phyloP scores from a whole-genome alignment of 2,888 invertebrate species.

The Epinotia brunnichana region DNA sequence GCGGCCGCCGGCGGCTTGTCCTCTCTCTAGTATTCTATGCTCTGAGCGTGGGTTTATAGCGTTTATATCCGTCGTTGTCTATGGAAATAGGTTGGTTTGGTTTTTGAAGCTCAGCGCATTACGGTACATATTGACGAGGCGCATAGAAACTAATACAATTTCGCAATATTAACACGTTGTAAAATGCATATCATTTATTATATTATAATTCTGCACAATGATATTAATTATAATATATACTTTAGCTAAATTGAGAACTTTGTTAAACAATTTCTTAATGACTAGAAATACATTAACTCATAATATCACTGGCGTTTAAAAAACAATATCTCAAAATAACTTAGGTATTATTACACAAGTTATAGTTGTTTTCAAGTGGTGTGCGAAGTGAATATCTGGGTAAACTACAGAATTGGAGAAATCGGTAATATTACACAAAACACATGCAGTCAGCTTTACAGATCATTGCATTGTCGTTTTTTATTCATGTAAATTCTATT shows the following conservation, averaged over 20 bases:
- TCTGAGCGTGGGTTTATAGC: no score
- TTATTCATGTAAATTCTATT: neutral
- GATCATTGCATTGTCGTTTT: neutral
- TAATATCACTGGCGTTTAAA: constrained; percentile 17
- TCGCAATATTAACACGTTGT: constrained; percentile 2
- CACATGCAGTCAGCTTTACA: neutral
- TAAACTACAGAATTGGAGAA: constrained; percentile 1
- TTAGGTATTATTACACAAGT: neutral
- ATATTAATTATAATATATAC: constrained; percentile 14
- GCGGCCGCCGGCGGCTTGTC: no score
- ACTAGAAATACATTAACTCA: constrained; percentile 37
- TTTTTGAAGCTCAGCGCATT: no score
- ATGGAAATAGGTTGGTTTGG: no score
- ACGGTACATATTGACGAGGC: no score
- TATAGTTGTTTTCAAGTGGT: neutral
- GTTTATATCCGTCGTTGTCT: no score
- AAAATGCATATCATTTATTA: constrained; percentile 31
- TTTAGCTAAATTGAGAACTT: constrained; percentile 25
- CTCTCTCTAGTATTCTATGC: no score
- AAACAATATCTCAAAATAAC: neutral
- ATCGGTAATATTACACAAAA: neutral
- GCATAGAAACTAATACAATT: no score
- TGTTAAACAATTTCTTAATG: constrained; percentile 37
- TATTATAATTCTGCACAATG: constrained; percentile 22
- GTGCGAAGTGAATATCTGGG: constrained; percentile 17